Conservation (phyloP, 2,797 vertebrate genomes). For the Megalops cyprinoides region DNA sequence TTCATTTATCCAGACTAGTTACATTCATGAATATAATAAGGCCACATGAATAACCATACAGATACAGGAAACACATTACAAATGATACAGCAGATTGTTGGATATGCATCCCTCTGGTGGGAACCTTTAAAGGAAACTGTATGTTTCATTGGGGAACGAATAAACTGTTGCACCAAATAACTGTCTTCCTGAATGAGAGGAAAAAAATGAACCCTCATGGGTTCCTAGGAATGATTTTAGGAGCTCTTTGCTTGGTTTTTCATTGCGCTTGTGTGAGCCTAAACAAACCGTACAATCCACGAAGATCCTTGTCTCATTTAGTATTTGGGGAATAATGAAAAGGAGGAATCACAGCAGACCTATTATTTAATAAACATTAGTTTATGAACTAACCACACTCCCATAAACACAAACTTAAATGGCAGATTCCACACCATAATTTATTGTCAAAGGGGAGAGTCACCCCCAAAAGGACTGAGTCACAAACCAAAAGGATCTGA, state of each 20-base stretch:
- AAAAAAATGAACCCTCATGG: background rate
- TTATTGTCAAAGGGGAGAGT: background rate
- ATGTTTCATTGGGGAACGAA: background rate
- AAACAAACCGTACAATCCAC: background rate
- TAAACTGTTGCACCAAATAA: background rate
- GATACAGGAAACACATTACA: too few relatives aligned
- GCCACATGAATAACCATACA: too few relatives aligned
- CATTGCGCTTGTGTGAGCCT: background rate
- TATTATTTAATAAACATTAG: background rate
- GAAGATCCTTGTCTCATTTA: background rate
- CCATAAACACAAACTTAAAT: background rate
- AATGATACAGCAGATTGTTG: background rate
- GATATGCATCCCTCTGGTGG: background rate
- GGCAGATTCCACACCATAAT: background rate
- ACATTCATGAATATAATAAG: too few relatives aligned
- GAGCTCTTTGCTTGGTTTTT: background rate
- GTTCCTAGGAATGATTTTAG: background rate
- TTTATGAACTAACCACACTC: background rate
- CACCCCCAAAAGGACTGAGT: too few relatives aligned
- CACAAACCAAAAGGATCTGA: conserved; percentile 12
- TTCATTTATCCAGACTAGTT: too few relatives aligned
- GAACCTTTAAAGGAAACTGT: background rate
- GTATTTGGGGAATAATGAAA: background rate
- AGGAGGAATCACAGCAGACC: background rate
- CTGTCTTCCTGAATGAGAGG: background rate